These are phyloP conservation scores for Serripes groenlandicus DNA, from an alignment of 2,888 invertebrate genomes.

Conservation along the genomic window DNA sequence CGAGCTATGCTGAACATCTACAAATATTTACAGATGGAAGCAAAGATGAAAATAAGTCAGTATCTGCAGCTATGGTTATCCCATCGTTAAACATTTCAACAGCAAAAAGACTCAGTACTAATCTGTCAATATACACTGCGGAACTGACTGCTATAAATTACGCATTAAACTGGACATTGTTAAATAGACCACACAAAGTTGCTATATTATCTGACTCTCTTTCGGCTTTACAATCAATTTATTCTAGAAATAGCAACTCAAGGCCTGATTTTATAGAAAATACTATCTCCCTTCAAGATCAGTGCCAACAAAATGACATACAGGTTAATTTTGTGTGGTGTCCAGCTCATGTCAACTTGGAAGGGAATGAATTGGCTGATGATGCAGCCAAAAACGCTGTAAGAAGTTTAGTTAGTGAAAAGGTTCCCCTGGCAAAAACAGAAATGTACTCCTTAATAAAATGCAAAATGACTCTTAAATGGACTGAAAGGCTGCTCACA, in stretches of 20 bases:
- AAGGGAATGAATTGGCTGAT: constrained; percentile 19
- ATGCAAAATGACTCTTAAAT: not conserved
- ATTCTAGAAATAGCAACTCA: constrained; percentile 4
- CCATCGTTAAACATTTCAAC: not conserved
- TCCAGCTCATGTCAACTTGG: constrained; percentile 19
- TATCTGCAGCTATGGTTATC: not conserved
- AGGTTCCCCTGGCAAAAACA: not conserved
- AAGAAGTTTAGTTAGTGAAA: not conserved
- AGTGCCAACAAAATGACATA: not conserved
- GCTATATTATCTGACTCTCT: not conserved
- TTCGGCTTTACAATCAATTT: constrained; percentile 4
- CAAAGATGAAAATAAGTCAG: constrained; percentile 8
- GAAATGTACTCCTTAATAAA: not conserved
- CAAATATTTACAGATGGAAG: constrained; percentile 27
- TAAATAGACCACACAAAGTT: constrained; percentile 4
- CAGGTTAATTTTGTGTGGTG: constrained; percentile 13
- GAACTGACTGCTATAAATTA: constrained; percentile 2
- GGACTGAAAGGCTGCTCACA: not conserved
- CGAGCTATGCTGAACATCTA: constrained; percentile 7
- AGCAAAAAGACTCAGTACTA: not conserved
- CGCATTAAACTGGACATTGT: not conserved
- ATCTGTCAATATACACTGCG: not conserved
- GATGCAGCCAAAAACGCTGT: constrained; percentile 4
- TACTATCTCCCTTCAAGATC: not conserved
- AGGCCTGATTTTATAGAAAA: constrained; percentile 4